phyloP scores from a whole-genome alignment of 35 echinoderm and acorn worm species.

The Heliocidaris tuberculata region DNA sequence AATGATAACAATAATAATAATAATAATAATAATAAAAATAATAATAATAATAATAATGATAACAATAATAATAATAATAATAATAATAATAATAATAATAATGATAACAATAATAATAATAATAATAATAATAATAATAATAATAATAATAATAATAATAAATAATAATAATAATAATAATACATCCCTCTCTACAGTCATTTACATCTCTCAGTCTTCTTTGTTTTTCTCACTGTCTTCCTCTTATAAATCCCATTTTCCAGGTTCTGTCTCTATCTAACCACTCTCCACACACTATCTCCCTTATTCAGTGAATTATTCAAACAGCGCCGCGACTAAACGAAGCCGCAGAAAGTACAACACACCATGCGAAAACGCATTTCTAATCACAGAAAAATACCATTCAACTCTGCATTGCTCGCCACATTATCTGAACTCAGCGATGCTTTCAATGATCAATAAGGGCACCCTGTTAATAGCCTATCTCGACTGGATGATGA shows the following conservation, averaged over 20 bases:
- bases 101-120: too few species aligned
- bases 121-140: too few species aligned
- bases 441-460: background rate
- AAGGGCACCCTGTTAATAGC: background rate
- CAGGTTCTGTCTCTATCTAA: background rate
- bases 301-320: background rate
- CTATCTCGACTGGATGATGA: background rate
- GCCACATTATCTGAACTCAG: background rate
- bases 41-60: too few species aligned
- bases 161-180: too few species aligned
- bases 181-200: too few species aligned
- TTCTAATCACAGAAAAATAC: background rate
- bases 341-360: background rate
- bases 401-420: background rate
- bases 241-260: background rate
- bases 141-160: too few species aligned
- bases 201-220: too few species aligned
- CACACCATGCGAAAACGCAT: background rate
- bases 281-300: background rate
- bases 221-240: background rate
- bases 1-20: too few species aligned
- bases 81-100: too few species aligned
- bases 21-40: too few species aligned
- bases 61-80: too few species aligned
- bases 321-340: background rate